Evolutionary conservation across 2,888 invertebrate genomes (phyloP), one percentile per base, ranked within the genome.

Genomic region (Argynnis bischoffii): DNA sequence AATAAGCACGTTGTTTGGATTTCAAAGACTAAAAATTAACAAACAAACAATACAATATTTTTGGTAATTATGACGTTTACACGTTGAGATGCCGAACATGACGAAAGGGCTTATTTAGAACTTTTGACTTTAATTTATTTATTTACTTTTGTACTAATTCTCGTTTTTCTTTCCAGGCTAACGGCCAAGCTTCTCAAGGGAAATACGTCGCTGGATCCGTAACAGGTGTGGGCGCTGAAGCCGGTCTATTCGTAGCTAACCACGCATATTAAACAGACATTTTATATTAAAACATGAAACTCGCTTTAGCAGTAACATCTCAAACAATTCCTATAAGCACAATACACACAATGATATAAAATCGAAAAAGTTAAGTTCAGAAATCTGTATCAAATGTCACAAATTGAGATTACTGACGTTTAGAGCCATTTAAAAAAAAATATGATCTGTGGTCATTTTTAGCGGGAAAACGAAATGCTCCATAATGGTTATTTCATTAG

Each of bases 231-330:
- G 98, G 98, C 77, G 98, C 96, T 64, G 97, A 95, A 3, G 94
- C 97, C 78, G 96, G 96, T 73, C 95, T 99, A 77, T 99, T 98
- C 92, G 96, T 99, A 78, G 98, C 98, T 81, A 97, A 99, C 92
- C 99, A 99, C 90, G 97, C 97, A 77, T 99, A 99, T 91, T 99
- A 98, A 94, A 73, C 64, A 55, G 46, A 16, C 54, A 64, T 61
- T 51, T 60, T 4, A 55, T 54, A 50, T 35, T 53, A 53, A 67
- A 47, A 64, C 15, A 61, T 31, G 18, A 57, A 41, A 50, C 21
- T 55, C 21, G 53, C 54, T 35, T 59, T n/a, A 16, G 55, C 26
- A 60, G 54, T 14, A 59, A 26, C 53, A 59, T 54, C 21, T 31
- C 46, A 53, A 51, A 35, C 18, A 11, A 66, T 66, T 60, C 48